Evolutionary conservation across 2,113 vertebrate species (phyloP), one percentile per base, ranked within the genome.

Genomic region (Leuciscus idus): DNA sequence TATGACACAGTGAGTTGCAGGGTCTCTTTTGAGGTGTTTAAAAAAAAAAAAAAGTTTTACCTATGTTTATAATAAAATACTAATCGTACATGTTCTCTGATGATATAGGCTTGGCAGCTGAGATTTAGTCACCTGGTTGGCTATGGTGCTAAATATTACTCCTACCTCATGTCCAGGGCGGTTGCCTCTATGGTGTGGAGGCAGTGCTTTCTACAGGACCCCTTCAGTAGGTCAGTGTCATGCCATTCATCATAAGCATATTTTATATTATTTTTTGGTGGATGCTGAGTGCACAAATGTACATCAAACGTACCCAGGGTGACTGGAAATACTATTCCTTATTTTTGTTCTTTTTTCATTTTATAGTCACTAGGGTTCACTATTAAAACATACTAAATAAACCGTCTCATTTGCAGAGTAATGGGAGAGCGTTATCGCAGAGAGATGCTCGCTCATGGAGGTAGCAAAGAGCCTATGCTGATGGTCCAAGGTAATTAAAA

Each of bases 171-270:
- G 97, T 99, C 97, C 87, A 92, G 98, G 21, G 98, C 98, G 0
- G 97, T 99, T 52, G 97, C 98, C 0, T 97, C 97, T 17, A 98
- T 99, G 97, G 95, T 99, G 85, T 99, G 98, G 98, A 97, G 95
- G 75, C 96, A 98, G 74, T 99, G 98, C 85, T 99, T 99, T 90
- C 87, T 95, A 79, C 94, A 95, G 89, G 96, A 99, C 84, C 98
- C 98, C 0, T 95, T 99, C 75, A 96, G 96, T 93, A 96, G 98
- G 98, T 98, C 33, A 55, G 59, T 12, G 19, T 43, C 52, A 46
- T 39, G n/a, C 36, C 19, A 43, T 43, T 23, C 23, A 6, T 72
- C 8, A 23, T 13, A 21, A 30, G 74, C n/a, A 30, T 73, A 46
- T 43, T 21, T 62, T 64, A 6, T 15, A 28, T 28, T 30, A 9